Percentiles rank a stretch among this genome's conserved stretches.
Conservation (phyloP, 2,113 vertebrate species). For the Eurystomus gularis region DNA sequence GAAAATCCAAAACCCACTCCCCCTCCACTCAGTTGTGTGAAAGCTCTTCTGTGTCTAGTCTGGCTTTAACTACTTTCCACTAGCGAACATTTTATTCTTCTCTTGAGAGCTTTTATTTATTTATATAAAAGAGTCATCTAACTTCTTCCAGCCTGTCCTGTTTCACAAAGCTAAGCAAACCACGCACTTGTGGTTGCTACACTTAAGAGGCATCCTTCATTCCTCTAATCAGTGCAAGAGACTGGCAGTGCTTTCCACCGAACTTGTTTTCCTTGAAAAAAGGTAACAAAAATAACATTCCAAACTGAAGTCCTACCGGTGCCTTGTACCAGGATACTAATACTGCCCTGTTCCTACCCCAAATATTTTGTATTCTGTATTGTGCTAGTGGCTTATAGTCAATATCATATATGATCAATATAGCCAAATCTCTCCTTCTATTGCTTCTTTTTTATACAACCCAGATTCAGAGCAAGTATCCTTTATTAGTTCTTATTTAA, state of each 20-base stretch:
- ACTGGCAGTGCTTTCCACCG: too few species aligned
- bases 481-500: not conserved
- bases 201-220: not conserved
- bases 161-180: not conserved
- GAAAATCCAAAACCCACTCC: not conserved
- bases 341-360: not conserved
- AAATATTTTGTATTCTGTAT: not conserved
- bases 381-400: not conserved
- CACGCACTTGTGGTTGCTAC: not conserved
- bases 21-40: not conserved
- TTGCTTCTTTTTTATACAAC: not conserved
- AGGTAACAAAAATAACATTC: not conserved
- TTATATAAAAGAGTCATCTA: not conserved
- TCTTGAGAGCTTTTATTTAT: constrained; percentile 5
- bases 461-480: not conserved
- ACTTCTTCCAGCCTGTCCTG: not conserved
- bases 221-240: too few species aligned
- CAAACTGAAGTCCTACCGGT: not conserved
- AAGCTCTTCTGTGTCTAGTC: not conserved
- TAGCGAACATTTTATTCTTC: not conserved
- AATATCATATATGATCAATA: not conserved
- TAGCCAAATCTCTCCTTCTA: not conserved
- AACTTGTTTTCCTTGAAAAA: not conserved
- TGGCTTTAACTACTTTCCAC: not conserved
- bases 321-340: not conserved